phyloP scores from a whole-genome alignment of 2,888 invertebrate genomes.

The Dione vanillae region DNA sequence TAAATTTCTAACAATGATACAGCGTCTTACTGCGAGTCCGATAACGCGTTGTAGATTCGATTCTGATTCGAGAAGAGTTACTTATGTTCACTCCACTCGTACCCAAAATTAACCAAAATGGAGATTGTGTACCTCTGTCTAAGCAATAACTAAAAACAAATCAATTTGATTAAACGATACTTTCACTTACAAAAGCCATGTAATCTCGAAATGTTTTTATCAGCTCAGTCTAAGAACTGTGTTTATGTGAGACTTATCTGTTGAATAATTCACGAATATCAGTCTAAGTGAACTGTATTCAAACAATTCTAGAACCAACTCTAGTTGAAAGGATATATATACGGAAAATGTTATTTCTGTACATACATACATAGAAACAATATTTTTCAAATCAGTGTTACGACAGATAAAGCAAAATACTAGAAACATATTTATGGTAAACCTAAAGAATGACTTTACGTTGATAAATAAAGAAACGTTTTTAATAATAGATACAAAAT shows the following conservation, averaged over 20 bases:
- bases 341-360: constrained; percentile 2
- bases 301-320: constrained; percentile 12
- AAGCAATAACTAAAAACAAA: not conserved
- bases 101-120: too few species aligned
- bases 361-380: not conserved
- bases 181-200: constrained; percentile 13
- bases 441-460: too few species aligned
- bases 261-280: constrained; percentile 34
- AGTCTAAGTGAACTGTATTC: constrained; percentile 20
- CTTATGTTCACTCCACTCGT: too few species aligned
- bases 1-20: too few species aligned
- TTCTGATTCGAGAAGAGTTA: too few species aligned
- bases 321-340: constrained; percentile 9
- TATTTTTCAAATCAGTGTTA: constrained; percentile 1
- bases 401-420: not conserved
- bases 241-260: constrained; percentile 27
- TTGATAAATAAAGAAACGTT: too few species aligned
- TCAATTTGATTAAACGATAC: constrained; percentile 6
- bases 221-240: constrained; percentile 10
- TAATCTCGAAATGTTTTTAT: constrained; percentile 24
- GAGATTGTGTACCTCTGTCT: too few species aligned
- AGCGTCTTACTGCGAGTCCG: too few species aligned
- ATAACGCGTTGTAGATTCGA: too few species aligned
- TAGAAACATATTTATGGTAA: too few species aligned
- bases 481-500: too few species aligned